Percentiles rank a stretch among this genome's conserved stretches.
phyloP scores from a whole-genome alignment of 1,140 invertebrate genomes.

The Manduca sexta region DNA sequence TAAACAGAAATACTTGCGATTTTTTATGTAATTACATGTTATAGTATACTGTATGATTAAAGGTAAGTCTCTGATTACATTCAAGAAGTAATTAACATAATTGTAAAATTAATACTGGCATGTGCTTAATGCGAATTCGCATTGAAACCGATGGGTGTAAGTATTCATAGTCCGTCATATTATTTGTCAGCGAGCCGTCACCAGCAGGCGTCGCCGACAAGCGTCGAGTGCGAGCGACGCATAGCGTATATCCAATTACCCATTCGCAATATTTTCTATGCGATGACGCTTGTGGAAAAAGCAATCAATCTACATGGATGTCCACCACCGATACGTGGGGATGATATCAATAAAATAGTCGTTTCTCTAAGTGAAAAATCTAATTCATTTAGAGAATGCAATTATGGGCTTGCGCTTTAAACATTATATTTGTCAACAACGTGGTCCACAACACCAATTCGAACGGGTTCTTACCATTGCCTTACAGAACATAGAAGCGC shows the following conservation, averaged over 20 bases:
- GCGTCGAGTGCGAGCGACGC: constrained; percentile 48
- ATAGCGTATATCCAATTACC: constrained; percentile 60
- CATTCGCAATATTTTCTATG: constrained; percentile 68
- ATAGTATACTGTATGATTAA: too few species aligned
- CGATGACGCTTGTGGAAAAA: constrained; percentile 44
- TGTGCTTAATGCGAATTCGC: constrained; percentile 36
- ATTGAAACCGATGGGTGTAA: constrained; percentile 45
- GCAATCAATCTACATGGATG: constrained; percentile 46
- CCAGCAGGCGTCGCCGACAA: constrained; percentile 36
- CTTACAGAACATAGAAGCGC: too few species aligned
- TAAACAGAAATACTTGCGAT: too few species aligned
- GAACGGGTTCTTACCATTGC: too few species aligned
- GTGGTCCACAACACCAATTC: too few species aligned
- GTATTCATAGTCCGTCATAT: constrained; percentile 62
- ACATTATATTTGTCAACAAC: too few species aligned
- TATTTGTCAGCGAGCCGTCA: constrained; percentile 62
- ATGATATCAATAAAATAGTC: background rate
- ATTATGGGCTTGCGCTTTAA: too few species aligned
- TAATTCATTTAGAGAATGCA: too few species aligned
- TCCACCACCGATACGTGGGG: background rate
- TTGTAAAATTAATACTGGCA: constrained; percentile 9
- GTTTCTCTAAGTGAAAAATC: too few species aligned
- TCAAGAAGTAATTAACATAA: constrained; percentile 1
- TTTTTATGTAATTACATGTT: too few species aligned
- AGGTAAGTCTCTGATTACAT: too few species aligned